Base-by-base conservation (phyloP, 2,113 vertebrate genomes). In the Cromileptes altivelis region DNA sequence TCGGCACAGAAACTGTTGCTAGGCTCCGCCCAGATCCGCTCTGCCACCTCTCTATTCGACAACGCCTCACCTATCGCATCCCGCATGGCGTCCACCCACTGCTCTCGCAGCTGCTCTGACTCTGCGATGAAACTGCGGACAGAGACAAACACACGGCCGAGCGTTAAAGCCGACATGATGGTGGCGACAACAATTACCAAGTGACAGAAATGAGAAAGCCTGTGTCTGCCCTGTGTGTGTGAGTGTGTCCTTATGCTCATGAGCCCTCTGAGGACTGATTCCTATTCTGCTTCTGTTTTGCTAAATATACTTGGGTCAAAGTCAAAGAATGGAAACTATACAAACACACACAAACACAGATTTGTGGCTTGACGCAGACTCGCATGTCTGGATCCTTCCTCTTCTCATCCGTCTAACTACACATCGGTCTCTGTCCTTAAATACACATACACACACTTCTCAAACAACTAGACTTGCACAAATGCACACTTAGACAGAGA, bases 31-130 rank as follows among this genome's bases (percentile, higher is more conserved):
- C 98, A 99, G 92, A 99, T 95, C 83, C 65, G 94, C 73, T 97
- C 94, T 0, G 96, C 97, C 68, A 99, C 97, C 89, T 99, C 98
- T 0, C 89, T 96, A 91, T 96, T 98, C 62, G 98, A 99, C 81
- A 99, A 94, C 0, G 98, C 98, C 74, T 96, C 96, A 0, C 93
- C 93, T 0, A 98, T 96, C 4, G 97, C 94, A 0, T 96, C 89
- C 15, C 89, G 92, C 97, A 99, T 97, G 62, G 97, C 96, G 17
- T 96, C 96, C 75, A 98, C 93, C 98, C 98, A 99, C 45, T 97
- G 97, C 2, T 96, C 96, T 85, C 96, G 97, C 81, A 96, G 94
- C 88, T 94, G 93, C 23, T 99, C 98, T 0, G 96, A 95, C 23
- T 99, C 98, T 0, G 97, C 96, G 0, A 90, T 90, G 85, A 99